A percentile compares a stretch with the other conserved stretches of the same genome.
Evolutionary conservation across 2,888 invertebrate species (phyloP).

Genomic region (Gerris lacustris): DNA sequence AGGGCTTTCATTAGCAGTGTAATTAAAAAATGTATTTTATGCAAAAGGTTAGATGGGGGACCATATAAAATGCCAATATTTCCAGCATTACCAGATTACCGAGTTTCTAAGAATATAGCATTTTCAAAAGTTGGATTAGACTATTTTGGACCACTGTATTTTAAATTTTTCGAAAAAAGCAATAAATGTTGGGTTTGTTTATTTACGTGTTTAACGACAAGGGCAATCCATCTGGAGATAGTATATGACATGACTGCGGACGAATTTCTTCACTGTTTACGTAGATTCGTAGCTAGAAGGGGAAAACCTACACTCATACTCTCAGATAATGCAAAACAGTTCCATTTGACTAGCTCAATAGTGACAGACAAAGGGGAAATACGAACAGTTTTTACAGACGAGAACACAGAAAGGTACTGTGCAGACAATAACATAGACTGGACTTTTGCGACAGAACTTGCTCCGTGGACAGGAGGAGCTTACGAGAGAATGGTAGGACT

Average conservation of each 20-base stretch:
- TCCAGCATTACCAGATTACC: background rate
- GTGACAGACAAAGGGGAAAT: background rate
- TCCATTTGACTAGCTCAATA: background rate
- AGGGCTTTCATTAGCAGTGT: no score
- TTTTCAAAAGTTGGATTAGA: background rate
- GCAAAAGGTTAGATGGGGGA: background rate
- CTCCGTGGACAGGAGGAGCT: constrained; percentile 11
- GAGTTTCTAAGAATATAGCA: background rate
- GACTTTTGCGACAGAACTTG: constrained; percentile 9
- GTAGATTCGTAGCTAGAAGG: constrained; percentile 10
- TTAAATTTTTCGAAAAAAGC: background rate
- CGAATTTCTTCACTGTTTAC: constrained; percentile 6
- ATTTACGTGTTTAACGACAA: constrained; percentile 2
- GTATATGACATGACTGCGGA: constrained; percentile 8
- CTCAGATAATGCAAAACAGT: constrained; percentile 15
- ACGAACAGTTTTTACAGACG: background rate
- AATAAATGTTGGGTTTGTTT: constrained; percentile 31
- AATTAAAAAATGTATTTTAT: no score
- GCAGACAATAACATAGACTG: background rate
- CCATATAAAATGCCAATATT: background rate
- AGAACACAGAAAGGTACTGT: background rate
- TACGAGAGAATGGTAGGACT: constrained; percentile 6
- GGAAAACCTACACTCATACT: background rate
- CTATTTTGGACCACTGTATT: no score
- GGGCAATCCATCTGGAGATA: constrained; percentile 15